Base-by-base conservation (phyloP, 2,113 vertebrate species). In the Burhinus bistriatus region DNA sequence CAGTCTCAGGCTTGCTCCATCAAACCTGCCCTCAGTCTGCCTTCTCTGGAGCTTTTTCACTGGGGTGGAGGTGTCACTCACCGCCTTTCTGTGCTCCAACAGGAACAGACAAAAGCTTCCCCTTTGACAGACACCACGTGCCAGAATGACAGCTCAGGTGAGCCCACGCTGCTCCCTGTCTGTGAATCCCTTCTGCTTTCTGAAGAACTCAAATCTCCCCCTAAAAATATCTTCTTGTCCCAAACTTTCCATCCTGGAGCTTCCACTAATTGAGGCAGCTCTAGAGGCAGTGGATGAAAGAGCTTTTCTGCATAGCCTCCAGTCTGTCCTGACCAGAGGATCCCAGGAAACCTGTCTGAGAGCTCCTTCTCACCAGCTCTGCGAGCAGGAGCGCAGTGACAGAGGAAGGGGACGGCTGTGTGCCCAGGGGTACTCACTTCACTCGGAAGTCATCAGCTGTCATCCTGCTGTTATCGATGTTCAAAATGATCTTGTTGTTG, bases 361-460 rank as follows among this genome's bases (percentile, higher is more conserved):
- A 71, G 65, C 58, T 83, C 32, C 57, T 42, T 32, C 25, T 16
- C 12, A 4, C 27, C n/a, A 12, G n/a, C 45, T 29, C n/a, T 12
- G 9, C 2, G 4, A 32, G 68, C 3, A 0, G n/a, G 36, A 30
- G 36, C 5, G 2, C 20, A 1, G 64, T 8, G 69, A 6, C 27
- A 8, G 61, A 19, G 38, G 59, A 23, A 5, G 40, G 44, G 85
- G 34, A 36, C 38, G 44, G 23, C n/a, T 36, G 17, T 8, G 61
- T 40, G n/a, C 78, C 14, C 1, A 0, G 9, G 40, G 54, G 19
- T 29, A 98, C 98, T 98, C 97, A 99, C 99, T 99, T 99, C 27
- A 98, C 78, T 79, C 97, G 98, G 92, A 98, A 99, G 97, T 99
- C 98, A 0, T 98, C 98, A 1, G 97, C 81, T 26, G 98, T 97